Base-by-base conservation (phyloP, 1,140 invertebrate genomes). In the Maniola jurtina region DNA sequence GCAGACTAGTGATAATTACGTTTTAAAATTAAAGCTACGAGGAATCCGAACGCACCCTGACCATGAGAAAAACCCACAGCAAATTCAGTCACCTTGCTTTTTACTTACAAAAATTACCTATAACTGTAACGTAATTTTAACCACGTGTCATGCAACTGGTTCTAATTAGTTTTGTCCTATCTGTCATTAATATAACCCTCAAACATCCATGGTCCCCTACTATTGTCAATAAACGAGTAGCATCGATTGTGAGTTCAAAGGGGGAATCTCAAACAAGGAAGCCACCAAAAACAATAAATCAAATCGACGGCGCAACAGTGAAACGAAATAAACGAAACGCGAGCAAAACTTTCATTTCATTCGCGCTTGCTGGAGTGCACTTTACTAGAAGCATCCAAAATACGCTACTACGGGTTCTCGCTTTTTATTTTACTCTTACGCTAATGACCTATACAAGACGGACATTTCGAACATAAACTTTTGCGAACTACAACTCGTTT, bases 311-410 rank as follows among this genome's bases (percentile, higher is more conserved):
- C 61, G 66, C 59, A 72, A 72, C 65, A 63, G 66, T 59, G 63
- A 70, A 75, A 75, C 70, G 77, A 84, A 84, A 81, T 78, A 84
- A 85, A 85, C 79, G 77, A 77, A 80, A 83, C 73, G 70, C 70
- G 77, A 73, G 73, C 78, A 76, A 83, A 86, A 88, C 80, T 86
- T 88, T 86, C 76, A 85, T 86, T 86, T 81, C 83, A 80, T 81
- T 81, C 78, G 70, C 75, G 76, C 78, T 70, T 75, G 57, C 74
- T 71, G 68, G 64, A 85, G 79, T 83, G 79, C 79, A 83, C 80
- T 86, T 80, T 77, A 73, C 74, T 75, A 70, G 73, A 75, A 72
- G 77, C 73, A 73, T 74, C 68, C 57, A 48, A n/a, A 45, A 8
- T 14, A 55, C 50, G 10, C 38, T 80, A 83, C 77, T 61, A 73